Conservation (phyloP, 2,797 vertebrate species). For the Myotis vivesi region DNA sequence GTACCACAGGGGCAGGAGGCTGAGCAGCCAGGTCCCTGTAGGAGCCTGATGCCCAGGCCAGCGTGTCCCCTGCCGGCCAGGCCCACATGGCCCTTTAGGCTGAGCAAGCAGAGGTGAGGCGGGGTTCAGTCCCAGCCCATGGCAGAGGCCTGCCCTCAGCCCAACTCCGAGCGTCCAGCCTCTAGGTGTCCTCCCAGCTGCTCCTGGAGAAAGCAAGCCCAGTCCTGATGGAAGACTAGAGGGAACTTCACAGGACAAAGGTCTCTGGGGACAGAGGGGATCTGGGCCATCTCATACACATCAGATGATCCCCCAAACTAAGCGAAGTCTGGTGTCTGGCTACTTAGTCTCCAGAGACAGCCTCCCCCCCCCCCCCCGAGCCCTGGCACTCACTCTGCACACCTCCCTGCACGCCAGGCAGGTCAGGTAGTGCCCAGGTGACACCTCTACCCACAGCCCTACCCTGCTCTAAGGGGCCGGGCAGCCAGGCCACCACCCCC, state of each 20-base stretch:
- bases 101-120: background rate
- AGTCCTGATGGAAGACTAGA: background rate
- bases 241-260: background rate
- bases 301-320: background rate
- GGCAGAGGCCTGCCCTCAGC: background rate
- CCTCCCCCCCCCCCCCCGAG: rapidly evolving
- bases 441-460: background rate
- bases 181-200: background rate
- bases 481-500: background rate
- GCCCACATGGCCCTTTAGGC: background rate
- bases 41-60: too few relatives aligned
- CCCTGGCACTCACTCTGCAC: too few relatives aligned
- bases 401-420: background rate
- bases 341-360: background rate
- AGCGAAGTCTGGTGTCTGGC: background rate
- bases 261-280: background rate
- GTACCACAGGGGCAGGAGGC: background rate
- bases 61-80: background rate
- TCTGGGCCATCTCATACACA: background rate
- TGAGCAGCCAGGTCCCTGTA: background rate
- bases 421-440: background rate
- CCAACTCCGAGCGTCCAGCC: background rate
- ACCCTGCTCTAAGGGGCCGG: rapidly evolving
- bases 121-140: rapidly evolving
- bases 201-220: background rate